phyloP scores from a whole-genome alignment of 1,140 invertebrate genomes.

The Conus ventricosus region DNA sequence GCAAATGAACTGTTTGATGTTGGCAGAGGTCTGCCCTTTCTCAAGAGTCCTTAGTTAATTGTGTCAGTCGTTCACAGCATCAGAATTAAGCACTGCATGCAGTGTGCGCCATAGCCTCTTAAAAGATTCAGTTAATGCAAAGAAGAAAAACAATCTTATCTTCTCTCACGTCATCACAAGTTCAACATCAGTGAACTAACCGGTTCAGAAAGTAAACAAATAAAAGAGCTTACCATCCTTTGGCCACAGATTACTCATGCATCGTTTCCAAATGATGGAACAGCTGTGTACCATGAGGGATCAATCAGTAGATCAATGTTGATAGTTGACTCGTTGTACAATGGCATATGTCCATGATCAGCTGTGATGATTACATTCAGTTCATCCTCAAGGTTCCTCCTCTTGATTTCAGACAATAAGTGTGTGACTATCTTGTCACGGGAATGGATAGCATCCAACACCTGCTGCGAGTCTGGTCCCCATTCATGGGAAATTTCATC shows the following conservation, averaged over 20 bases:
- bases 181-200: no score
- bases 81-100: no score
- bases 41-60: no score
- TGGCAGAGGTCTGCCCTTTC: no score
- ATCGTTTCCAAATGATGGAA: background rate
- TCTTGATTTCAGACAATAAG: slow-evolving; percentile 62
- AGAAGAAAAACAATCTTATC: no score
- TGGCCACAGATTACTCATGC: background rate
- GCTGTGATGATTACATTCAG: slow-evolving; percentile 83
- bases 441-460: slow-evolving; percentile 54
- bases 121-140: no score
- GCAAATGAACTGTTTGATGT: no score
- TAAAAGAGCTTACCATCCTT: background rate
- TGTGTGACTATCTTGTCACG: slow-evolving; percentile 58
- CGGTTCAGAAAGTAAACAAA: no score
- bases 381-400: slow-evolving; percentile 73
- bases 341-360: slow-evolving; percentile 80
- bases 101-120: no score
- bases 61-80: no score
- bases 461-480: slow-evolving; percentile 68
- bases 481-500: slow-evolving; percentile 77
- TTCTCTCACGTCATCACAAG: no score
- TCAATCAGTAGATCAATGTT: slow-evolving; percentile 12
- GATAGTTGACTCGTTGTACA: background rate
- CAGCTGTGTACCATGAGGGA: background rate